Conservation (phyloP, 2,888 invertebrate genomes). For the Leucoptera coffeella region DNA sequence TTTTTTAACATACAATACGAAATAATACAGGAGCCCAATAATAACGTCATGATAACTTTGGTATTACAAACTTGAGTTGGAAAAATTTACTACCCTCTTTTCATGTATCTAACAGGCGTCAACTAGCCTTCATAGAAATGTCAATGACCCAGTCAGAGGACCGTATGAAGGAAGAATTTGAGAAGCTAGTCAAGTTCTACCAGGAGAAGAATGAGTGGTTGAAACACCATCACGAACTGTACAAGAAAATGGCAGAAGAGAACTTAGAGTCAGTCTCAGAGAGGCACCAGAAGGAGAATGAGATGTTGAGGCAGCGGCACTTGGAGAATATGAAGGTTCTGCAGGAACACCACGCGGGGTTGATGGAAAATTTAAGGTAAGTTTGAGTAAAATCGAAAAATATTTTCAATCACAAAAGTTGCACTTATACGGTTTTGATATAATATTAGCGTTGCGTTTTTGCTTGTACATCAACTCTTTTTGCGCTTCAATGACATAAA, state of each 20-base stretch:
- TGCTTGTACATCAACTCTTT: too few relatives aligned
- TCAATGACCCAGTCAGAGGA: conserved; percentile 51
- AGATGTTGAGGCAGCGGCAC: conserved; percentile 37
- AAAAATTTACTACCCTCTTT: background rate
- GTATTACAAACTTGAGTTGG: too few relatives aligned
- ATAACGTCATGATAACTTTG: too few relatives aligned
- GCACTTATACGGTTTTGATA: too few relatives aligned
- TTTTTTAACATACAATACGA: too few relatives aligned
- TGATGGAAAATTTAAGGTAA: conserved; percentile 54
- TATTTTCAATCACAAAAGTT: background rate
- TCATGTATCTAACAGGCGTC: conserved; percentile 28
- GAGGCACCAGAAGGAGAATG: conserved; percentile 32
- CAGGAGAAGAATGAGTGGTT: conserved; percentile 44
- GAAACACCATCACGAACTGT: conserved; percentile 43
- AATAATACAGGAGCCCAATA: too few relatives aligned
- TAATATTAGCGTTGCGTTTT: too few relatives aligned
- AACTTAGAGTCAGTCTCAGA: conserved; percentile 38
- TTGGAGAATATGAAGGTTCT: conserved; percentile 30
- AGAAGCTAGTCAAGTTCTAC: conserved; percentile 37
- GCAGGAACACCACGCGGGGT: conserved; percentile 42
- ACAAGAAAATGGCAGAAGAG: conserved; percentile 44
- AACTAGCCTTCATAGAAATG: conserved; percentile 50
- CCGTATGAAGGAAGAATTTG: conserved; percentile 54
- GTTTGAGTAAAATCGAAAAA: conserved; percentile 5
- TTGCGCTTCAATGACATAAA: too few relatives aligned